phyloP scores from a whole-genome alignment of 2,888 invertebrate species.

The Machimus rusticus region DNA sequence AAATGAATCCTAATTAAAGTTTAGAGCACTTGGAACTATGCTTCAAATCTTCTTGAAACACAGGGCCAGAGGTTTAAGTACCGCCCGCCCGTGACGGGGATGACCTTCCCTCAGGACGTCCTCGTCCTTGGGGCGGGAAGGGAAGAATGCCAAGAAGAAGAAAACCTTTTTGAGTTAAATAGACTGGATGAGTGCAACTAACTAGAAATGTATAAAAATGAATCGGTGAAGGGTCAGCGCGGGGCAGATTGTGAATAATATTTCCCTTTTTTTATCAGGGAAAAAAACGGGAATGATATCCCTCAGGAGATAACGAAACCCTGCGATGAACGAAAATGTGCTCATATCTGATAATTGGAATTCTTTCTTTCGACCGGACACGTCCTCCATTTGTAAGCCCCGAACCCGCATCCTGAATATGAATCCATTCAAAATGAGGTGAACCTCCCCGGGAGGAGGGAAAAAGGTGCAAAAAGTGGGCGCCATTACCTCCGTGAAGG shows the following conservation, averaged over 20 bases:
- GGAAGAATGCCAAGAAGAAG: not conserved
- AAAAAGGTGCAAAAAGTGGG: slow-evolving; percentile 20
- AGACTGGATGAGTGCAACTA: not conserved
- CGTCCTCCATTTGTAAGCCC: not conserved
- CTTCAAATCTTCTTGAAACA: slow-evolving; percentile 8
- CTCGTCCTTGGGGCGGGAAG: not conserved
- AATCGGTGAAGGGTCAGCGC: not conserved
- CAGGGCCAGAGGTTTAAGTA: slow-evolving; percentile 28
- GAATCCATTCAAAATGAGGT: slow-evolving; percentile 1
- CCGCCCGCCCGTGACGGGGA: not conserved
- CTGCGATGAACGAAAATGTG: slow-evolving; percentile 12
- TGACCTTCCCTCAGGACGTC: not conserved
- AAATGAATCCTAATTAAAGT: slow-evolving; percentile 35
- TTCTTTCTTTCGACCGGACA: slow-evolving; percentile 3
- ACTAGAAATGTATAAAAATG: not conserved
- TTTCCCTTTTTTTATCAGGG: slow-evolving; percentile 32
- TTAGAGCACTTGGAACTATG: slow-evolving; percentile 7
- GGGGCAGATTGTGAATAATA: not conserved
- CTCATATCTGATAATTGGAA: slow-evolving; percentile 41
- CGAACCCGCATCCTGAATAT: not conserved
- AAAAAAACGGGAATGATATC: slow-evolving; percentile 11
- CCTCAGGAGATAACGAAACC: slow-evolving; percentile 28
- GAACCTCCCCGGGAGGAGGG: not conserved
- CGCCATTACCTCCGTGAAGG: not conserved
- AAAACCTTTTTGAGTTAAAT: not conserved